A percentile compares a stretch with the other conserved stretches of the same genome.
Conservation (phyloP, 1,140 invertebrate genomes). For the Aphelenchoides avenae region DNA sequence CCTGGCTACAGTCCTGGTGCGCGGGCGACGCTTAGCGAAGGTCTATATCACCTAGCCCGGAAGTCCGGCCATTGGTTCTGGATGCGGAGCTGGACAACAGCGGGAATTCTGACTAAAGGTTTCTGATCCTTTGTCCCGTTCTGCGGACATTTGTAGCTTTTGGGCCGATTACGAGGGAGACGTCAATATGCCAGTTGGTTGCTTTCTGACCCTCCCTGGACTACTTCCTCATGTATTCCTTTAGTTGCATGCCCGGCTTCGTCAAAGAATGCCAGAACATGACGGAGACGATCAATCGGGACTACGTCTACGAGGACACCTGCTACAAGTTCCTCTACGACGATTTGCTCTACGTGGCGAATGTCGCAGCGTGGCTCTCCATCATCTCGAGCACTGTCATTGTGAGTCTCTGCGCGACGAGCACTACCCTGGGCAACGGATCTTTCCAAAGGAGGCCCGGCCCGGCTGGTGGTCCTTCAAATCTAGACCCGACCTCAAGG, state of each 20-base stretch:
- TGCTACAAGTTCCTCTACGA: constrained; percentile 35
- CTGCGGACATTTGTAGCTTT: neutral
- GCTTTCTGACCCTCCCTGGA: neutral
- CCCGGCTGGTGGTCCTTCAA: no score
- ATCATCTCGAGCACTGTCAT: constrained; percentile 45
- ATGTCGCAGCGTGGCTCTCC: constrained; percentile 53
- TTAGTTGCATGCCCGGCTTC: neutral
- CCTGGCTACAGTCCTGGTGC: no score
- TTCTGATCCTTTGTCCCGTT: neutral
- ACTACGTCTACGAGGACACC: constrained; percentile 48
- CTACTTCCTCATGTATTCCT: neutral
- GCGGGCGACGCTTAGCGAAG: no score
- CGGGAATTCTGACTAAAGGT: no score
- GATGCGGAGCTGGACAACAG: no score
- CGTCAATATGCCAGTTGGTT: no score
- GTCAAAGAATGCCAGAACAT: constrained; percentile 1
- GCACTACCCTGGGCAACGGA: no score
- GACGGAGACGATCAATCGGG: constrained; percentile 1
- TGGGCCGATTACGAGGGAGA: neutral
- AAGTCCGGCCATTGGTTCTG: no score
- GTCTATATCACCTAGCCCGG: no score
- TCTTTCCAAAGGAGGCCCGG: no score
- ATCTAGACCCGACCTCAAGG: no score
- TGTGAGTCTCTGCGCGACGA: constrained; percentile 34
- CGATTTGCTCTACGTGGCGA: constrained; percentile 49